Conservation (phyloP, 2,888 invertebrate genomes). For the Scaptomyza reducta region DNA sequence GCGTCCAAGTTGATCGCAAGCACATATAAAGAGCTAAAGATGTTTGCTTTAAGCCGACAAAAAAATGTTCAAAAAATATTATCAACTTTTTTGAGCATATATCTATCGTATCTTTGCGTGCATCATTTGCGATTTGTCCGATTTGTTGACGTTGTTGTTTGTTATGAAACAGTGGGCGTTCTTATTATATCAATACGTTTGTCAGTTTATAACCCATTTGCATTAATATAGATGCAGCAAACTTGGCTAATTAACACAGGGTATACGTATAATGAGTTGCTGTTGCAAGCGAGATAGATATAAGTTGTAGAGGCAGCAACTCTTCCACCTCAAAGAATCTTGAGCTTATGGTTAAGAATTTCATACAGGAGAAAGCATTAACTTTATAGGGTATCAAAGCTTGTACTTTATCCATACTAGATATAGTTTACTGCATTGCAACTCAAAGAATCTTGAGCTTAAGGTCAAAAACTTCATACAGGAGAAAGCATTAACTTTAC, state of each 20-base stretch:
- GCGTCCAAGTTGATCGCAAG: not conserved
- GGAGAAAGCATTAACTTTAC: too few species aligned
- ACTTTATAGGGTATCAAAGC: too few species aligned
- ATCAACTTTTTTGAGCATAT: too few species aligned
- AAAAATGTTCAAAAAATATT: too few species aligned
- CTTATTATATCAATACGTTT: constrained; percentile 45
- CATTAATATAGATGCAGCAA: constrained; percentile 33
- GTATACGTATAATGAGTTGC: constrained; percentile 31
- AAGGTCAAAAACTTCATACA: too few species aligned
- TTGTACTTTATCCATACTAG: too few species aligned
- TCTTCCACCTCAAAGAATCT: too few species aligned
- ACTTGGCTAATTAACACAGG: constrained; percentile 15
- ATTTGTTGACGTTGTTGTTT: constrained; percentile 40
- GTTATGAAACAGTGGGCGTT: constrained; percentile 30
- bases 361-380: too few species aligned
- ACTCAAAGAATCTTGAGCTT: too few species aligned
- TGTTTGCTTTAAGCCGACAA: not conserved
- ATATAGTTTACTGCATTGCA: too few species aligned
- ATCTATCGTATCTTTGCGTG: constrained; percentile 2
- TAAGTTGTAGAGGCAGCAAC: too few species aligned
- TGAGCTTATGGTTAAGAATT: too few species aligned
- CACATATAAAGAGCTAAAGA: not conserved
- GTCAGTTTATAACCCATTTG: constrained; percentile 35
- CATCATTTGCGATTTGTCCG: not conserved
- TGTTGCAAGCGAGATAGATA: constrained; percentile 1